These are phyloP conservation scores for Lasius platythorax DNA, from an alignment of 2,888 invertebrate genomes.

Conservation along the genomic window DNA sequence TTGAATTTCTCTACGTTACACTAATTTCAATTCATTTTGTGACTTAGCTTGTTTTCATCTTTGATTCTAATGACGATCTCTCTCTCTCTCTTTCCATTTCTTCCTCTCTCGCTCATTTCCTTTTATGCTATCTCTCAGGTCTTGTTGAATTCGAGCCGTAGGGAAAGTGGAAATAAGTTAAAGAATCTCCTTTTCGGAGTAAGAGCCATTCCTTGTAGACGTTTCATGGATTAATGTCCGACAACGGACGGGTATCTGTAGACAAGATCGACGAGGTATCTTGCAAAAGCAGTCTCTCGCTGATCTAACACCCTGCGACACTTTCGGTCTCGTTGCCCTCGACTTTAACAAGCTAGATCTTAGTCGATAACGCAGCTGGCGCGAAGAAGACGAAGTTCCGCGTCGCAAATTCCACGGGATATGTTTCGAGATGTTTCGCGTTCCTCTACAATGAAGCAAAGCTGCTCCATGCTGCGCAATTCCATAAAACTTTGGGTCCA, in stretches of 20 bases:
- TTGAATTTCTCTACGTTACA: not conserved
- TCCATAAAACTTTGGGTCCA: slow-evolving; percentile 20
- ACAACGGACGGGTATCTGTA: slow-evolving; percentile 41
- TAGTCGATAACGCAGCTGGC: slow-evolving; percentile 37
- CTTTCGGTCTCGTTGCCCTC: slow-evolving; percentile 48
- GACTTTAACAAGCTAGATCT: slow-evolving; percentile 46
- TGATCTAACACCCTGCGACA: slow-evolving; percentile 43
- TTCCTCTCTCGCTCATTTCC: slow-evolving; percentile 4
- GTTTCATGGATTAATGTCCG: slow-evolving; percentile 45
- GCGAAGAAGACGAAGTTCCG: slow-evolving; percentile 44
- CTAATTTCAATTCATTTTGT: not conserved
- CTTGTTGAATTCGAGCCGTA: slow-evolving; percentile 12
- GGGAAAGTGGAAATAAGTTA: slow-evolving; percentile 38
- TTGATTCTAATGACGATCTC: slow-evolving; percentile 21
- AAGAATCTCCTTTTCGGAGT: slow-evolving; percentile 27
- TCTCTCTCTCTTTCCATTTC: not conserved
- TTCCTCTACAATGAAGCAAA: slow-evolving; percentile 27
- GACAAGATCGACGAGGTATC: slow-evolving; percentile 51
- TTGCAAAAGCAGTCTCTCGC: slow-evolving; percentile 43
- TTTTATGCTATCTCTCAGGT: slow-evolving; percentile 25
- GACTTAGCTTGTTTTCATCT: not conserved
- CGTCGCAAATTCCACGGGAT: slow-evolving; percentile 25
- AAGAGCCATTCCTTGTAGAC: slow-evolving; percentile 53
- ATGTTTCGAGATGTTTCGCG: slow-evolving; percentile 37
- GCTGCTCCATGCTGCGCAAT: slow-evolving; percentile 49